Percentiles rank a stretch among this genome's conserved stretches.
These are phyloP conservation scores for Mustelus asterias DNA, from an alignment of 2,113 vertebrate genomes.

Conservation along the genomic window DNA sequence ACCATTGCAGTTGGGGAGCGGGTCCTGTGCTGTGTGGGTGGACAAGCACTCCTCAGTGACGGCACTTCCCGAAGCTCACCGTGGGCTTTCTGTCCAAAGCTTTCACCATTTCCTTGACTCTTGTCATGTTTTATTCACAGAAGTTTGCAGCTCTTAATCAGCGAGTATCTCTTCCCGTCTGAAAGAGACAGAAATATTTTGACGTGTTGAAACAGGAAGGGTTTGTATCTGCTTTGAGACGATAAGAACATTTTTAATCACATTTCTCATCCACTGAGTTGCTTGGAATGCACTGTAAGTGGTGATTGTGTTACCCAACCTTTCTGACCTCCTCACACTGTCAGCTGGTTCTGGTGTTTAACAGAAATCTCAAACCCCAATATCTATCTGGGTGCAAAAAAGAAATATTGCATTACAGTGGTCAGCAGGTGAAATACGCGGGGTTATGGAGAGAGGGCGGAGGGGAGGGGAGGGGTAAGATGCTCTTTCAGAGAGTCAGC, in stretches of 20 bases:
- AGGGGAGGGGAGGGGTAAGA: too few relatives aligned
- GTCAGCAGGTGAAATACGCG: too few relatives aligned
- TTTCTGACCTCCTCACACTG: too few relatives aligned
- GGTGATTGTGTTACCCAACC: not conserved
- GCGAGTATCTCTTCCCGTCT: constrained; percentile 4
- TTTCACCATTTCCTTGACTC: not conserved
- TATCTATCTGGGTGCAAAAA: not conserved
- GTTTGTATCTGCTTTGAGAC: not conserved
- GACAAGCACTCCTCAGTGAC: not conserved
- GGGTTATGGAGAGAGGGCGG: too few relatives aligned
- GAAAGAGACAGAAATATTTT: constrained; percentile 6
- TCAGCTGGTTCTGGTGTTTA: not conserved
- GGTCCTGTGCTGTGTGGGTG: not conserved
- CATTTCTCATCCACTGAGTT: not conserved
- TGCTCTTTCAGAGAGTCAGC: too few relatives aligned
- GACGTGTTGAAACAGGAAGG: constrained; percentile 26
- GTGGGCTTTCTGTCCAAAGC: not conserved
- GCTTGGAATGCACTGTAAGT: not conserved
- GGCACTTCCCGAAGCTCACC: not conserved
- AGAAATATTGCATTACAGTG: not conserved
- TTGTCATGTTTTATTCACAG: not conserved
- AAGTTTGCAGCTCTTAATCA: not conserved
- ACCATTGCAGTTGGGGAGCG: not conserved
- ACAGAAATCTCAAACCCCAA: not conserved
- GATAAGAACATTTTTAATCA: constrained; percentile 17